Base-by-base conservation (phyloP, 2,797 vertebrate genomes). In the Acanthopagrus latus region DNA sequence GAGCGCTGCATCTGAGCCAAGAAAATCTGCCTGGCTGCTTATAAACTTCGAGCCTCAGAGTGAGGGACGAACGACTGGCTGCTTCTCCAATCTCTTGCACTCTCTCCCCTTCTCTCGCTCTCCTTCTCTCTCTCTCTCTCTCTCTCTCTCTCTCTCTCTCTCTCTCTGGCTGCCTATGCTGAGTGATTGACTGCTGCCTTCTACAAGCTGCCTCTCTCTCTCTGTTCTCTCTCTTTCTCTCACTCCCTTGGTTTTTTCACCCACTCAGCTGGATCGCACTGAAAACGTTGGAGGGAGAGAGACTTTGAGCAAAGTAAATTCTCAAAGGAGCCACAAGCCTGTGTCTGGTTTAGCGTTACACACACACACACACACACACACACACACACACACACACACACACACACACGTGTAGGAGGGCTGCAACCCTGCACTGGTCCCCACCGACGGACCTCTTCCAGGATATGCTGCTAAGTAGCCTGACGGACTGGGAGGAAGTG, bases 1-100 rank as follows among this genome's bases (percentile, higher is more conserved):
- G 91, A 89, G 92, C 83, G 84, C 86, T 89, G 88, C 38, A 71
- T 92, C 84, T 80, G 84, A 92, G 91, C 90, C 91, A 92, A 91
- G 88, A 93, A 91, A 91, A 80, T 91, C 90, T 86, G 88, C 89
- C 91, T 87, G 91, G 80, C 87, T 89, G 83, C 82, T 84, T 85
- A 62, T 87, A 83, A 85, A 90, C 48, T 85, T 76, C 78, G 76
- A 90, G 88, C 83, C 64, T 79, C 78, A 62, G 84, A 90, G 85
- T 85, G 84, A 90, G 79, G 82, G 85, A 91, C 74, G 64, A 82
- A 76, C 29, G 41, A 88, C 82, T 88, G 75, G 59, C 83, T 91
- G 81, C 80, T 87, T 63, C 70, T 77, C 27, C 84, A 76, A 25
- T 60, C 71, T 71, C 50, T 69, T 73, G 44, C 83, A 62, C 83